Percentiles rank a stretch among this genome's conserved stretches.
These are phyloP conservation scores for Henricia sp. DNA, from an alignment of 53 echinoderm and acorn worm species.

Conservation along the genomic window DNA sequence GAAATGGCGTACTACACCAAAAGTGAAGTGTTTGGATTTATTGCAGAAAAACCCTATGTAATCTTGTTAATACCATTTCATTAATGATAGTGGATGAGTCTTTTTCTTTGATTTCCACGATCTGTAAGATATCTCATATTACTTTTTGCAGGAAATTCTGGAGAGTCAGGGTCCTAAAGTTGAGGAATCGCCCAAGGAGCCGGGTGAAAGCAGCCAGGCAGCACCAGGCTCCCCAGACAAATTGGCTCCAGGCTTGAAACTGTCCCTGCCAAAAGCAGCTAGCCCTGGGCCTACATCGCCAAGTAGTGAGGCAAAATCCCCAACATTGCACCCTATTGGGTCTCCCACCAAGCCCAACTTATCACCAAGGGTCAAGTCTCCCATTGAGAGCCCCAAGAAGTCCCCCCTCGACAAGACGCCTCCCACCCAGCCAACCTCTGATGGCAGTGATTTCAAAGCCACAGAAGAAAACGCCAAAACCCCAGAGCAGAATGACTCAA, in stretches of 20 bases:
- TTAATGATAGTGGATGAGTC: too few relatives aligned
- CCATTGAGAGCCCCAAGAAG: conserved; percentile 11
- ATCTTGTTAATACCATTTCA: too few relatives aligned
- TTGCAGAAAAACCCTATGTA: too few relatives aligned
- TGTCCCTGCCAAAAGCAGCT: neutral
- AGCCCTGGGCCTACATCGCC: conserved; percentile 25
- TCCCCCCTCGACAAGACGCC: conserved; percentile 5
- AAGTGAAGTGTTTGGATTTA: too few relatives aligned
- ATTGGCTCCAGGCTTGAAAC: neutral
- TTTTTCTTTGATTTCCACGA: too few relatives aligned
- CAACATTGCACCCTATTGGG: neutral
- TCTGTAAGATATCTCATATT: neutral
- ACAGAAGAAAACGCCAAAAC: neutral
- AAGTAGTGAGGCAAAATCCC: neutral
- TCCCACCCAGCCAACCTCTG: conserved; percentile 3
- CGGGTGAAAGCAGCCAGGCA: neutral
- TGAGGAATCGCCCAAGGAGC: conserved; percentile 19
- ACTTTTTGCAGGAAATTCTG: conserved; percentile 32
- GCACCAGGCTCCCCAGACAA: conserved; percentile 14
- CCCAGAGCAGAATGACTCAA: neutral
- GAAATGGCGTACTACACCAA: too few relatives aligned
- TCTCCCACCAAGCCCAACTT: conserved; percentile 2
- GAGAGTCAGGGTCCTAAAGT: conserved; percentile 40
- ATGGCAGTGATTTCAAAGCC: neutral
- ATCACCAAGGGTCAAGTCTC: conserved; percentile 15